These are phyloP conservation scores for Penelope pileata DNA, from an alignment of 2,113 vertebrate species.

Conservation along the genomic window DNA sequence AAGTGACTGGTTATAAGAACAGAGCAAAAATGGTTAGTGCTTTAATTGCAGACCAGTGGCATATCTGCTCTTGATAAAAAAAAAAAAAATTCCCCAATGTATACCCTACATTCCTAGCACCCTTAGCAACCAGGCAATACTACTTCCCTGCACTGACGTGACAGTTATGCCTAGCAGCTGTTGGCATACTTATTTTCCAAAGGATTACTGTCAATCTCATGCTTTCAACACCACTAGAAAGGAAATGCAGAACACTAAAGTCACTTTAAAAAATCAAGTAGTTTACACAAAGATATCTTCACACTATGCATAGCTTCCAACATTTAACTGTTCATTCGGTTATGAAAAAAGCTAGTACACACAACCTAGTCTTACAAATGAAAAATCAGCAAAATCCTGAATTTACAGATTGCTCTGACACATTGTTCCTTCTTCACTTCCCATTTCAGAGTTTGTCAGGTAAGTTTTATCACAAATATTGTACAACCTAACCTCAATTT, in stretches of 20 bases:
- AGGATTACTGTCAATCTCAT: background rate
- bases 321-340: background rate
- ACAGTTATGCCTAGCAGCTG: background rate
- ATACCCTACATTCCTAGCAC: background rate
- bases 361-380: background rate
- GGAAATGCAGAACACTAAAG: background rate
- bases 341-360: background rate
- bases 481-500: background rate
- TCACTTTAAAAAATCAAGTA: background rate
- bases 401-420: background rate
- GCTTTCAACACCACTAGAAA: slow-evolving; percentile 13
- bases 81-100: background rate
- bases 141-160: background rate
- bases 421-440: background rate
- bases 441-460: background rate
- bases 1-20: background rate
- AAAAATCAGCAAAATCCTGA: background rate
- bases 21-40: background rate
- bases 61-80: background rate
- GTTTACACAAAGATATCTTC: slow-evolving; percentile 80
- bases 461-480: background rate
- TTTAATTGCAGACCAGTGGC: background rate
- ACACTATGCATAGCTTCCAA: slow-evolving; percentile 66
- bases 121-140: background rate
- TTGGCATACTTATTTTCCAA: background rate